Evolutionary conservation across 64 coral and sea anemone genomes (phyloP).

Genomic region (Montipora sp.): DNA sequence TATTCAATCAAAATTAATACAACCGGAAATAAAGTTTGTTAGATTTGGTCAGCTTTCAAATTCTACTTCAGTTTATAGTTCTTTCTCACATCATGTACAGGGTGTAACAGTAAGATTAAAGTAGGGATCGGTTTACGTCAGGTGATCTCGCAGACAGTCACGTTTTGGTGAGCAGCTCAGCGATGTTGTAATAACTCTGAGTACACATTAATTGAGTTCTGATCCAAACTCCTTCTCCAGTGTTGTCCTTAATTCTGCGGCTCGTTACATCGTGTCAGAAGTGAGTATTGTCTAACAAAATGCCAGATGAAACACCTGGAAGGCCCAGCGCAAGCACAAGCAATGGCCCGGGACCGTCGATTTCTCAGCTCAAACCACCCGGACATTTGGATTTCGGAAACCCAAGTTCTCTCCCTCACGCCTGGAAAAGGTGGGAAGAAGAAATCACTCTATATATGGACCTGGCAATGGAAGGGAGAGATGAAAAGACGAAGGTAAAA

Average conservation of each 20-base stretch:
- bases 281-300: not conserved
- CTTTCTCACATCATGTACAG: too few relatives aligned
- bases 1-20: too few relatives aligned
- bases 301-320: not conserved
- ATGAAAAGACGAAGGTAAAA: slow-evolving; percentile 60
- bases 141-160: not conserved
- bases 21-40: too few relatives aligned
- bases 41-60: too few relatives aligned
- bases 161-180: not conserved
- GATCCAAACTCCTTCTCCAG: too few relatives aligned
- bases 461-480: slow-evolving; percentile 32
- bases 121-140: too few relatives aligned
- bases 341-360: not conserved
- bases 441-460: slow-evolving; percentile 67
- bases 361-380: not conserved
- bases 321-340: not conserved
- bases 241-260: not conserved
- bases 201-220: too few relatives aligned
- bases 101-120: too few relatives aligned
- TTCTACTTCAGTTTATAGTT: too few relatives aligned
- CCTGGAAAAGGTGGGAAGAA: slow-evolving; percentile 66
- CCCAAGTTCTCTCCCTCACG: not conserved
- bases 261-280: not conserved
- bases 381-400: slow-evolving; percentile 5
- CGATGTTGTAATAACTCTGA: too few relatives aligned